Evolutionary conservation across 2,888 invertebrate species (phyloP).

Genomic region (Drosophila nr. medialis): DNA sequence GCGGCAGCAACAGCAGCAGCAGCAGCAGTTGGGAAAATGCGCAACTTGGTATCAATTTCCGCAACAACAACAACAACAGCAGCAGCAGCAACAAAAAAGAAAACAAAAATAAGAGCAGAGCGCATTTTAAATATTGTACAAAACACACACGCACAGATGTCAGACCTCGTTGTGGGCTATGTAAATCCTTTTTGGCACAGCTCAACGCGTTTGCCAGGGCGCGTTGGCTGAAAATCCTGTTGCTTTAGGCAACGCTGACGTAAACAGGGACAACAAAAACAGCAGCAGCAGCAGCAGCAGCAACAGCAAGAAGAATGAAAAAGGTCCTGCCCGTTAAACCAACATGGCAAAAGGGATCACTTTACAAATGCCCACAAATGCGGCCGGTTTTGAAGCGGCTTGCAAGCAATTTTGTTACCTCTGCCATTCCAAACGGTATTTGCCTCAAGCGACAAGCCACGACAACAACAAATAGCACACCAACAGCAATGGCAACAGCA

Average conservation of each 20-base stretch:
- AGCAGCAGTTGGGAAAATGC: slow-evolving; percentile 32
- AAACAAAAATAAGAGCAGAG: slow-evolving; percentile 49
- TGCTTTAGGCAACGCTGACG: slow-evolving; percentile 70
- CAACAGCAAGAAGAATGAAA: slow-evolving; percentile 18
- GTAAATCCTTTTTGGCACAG: slow-evolving; percentile 81
- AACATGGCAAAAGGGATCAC: slow-evolving; percentile 67
- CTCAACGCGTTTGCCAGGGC: slow-evolving; percentile 68
- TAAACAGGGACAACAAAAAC: slow-evolving; percentile 37
- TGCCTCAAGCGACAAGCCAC: slow-evolving; percentile 77
- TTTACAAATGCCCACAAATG: slow-evolving; percentile 81
- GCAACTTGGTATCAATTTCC: slow-evolving; percentile 70
- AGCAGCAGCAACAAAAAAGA: slow-evolving; percentile 35
- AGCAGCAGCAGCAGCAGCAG: slow-evolving; percentile 12
- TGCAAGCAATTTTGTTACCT: slow-evolving; percentile 32
- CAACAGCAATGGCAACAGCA: slow-evolving; percentile 50
- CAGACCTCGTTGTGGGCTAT: slow-evolving; percentile 26
- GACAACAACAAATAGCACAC: slow-evolving; percentile 53
- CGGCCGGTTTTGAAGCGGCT: slow-evolving; percentile 63
- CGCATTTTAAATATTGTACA: slow-evolving; percentile 64
- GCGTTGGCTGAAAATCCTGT: slow-evolving; percentile 67
- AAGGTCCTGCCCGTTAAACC: slow-evolving; percentile 66
- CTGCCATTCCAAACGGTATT: slow-evolving; percentile 55
- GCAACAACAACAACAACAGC: slow-evolving; percentile 29
- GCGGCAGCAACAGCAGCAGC: neutral
- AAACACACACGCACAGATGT: slow-evolving; percentile 28